Base-by-base conservation (phyloP, 2,797 vertebrate species). In the Sebastes matsubarae region DNA sequence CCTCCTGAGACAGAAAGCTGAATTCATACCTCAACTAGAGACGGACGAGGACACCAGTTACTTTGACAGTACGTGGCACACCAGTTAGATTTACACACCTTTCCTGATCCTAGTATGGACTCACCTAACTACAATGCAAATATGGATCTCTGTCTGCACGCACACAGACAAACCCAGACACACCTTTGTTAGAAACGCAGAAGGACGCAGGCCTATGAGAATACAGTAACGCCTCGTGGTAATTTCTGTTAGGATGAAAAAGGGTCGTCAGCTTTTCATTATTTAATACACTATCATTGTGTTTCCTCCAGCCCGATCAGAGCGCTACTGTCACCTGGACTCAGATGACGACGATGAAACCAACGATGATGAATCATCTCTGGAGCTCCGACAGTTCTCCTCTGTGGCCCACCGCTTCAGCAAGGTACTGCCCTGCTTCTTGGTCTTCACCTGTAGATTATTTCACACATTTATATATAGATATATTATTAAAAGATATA, bases 331-430 rank as follows among this genome's bases (percentile, higher is more conserved):
- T 60, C 98, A 99, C 86, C 75, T 97, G 80, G 97, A 89, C 65
- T 97, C 97, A 0, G 98, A 99, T 60, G 95, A 96, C 6, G 95
- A 95, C 2, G 97, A 98, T 0, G 97, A 98, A 79, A 97, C 97
- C 1, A 97, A 98, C 0, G 97, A 98, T 0, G 97, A 98, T 61
- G 97, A 98, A 36, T 97, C 97, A 0, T 97, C 96, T 0, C 87
- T 97, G 2, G 98, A 98, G 91, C 97, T 98, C 0, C 94, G 97
- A 3, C 97, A 98, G 94, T 99, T 99, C 89, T 98, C 97, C 0
- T 98, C 97, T 29, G 98, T 97, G 32, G 97, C 98, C 4, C 97
- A 98, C 71, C 97, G 97, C 52, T 99, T 99, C 92, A 99, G 97
- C 95, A 99, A 98, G 96, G 98, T 98, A 70, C 14, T 24, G 11